Conservation (phyloP, 2,888 invertebrate species). For the Pemphredon lugubris region DNA sequence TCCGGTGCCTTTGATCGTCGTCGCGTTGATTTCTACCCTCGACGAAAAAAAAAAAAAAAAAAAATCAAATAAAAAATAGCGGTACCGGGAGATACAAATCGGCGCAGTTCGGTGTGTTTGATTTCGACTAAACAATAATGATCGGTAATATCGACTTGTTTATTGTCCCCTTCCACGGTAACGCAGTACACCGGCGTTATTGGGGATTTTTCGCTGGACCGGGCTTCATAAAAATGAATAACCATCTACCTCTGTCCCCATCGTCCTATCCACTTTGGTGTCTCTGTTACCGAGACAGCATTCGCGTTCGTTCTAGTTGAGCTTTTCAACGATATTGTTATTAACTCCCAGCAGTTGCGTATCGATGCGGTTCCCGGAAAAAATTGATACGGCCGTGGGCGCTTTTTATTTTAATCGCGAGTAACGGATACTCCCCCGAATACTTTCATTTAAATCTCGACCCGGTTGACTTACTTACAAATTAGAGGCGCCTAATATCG, state of each 20-base stretch:
- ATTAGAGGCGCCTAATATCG: too few species aligned
- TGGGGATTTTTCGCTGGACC: constrained; percentile 42
- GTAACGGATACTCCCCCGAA: too few species aligned
- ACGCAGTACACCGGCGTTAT: constrained; percentile 37
- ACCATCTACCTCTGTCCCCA: constrained; percentile 26
- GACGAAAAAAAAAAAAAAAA: constrained; percentile 2
- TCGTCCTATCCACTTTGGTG: constrained; percentile 24
- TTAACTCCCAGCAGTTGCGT: constrained; percentile 7
- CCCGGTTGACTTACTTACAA: too few species aligned
- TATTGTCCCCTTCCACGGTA: constrained; percentile 49
- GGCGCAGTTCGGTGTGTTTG: constrained; percentile 44
- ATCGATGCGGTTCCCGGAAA: too few species aligned
- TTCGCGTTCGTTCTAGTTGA: constrained; percentile 11
- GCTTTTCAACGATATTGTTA: constrained; percentile 41
- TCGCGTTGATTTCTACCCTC: constrained; percentile 48
- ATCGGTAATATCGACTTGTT: constrained; percentile 64
- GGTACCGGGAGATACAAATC: constrained; percentile 53
- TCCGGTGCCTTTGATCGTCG: constrained; percentile 57
- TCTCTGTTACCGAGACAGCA: constrained; percentile 33
- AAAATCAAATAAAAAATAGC: neutral
- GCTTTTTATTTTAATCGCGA: too few species aligned
- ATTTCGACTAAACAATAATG: constrained; percentile 64
- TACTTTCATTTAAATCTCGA: too few species aligned
- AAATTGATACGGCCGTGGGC: too few species aligned
- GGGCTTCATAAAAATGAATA: constrained; percentile 51